Evolutionary conservation across 2,113 vertebrate species (phyloP).

Genomic region (Malurus cyaneus): DNA sequence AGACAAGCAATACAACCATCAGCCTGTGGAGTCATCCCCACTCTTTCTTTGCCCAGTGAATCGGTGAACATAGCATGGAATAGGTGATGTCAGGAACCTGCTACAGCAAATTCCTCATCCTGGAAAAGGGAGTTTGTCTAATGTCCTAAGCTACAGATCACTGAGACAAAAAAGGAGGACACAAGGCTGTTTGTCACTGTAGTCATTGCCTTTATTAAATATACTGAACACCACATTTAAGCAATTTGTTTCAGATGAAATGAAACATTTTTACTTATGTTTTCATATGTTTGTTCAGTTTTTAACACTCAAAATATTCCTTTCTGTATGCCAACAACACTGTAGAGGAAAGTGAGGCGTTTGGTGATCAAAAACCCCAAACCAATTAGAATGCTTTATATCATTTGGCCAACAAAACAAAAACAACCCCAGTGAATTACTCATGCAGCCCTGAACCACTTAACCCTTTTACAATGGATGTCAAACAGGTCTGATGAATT

Average conservation of each 20-base stretch:
- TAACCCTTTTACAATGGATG: slow-evolving; percentile 29
- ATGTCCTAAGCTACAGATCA: background rate
- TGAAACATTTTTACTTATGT: background rate
- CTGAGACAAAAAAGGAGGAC: background rate
- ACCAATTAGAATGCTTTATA: background rate
- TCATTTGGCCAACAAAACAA: background rate
- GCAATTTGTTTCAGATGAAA: background rate
- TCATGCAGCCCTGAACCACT: background rate
- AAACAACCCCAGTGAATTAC: background rate
- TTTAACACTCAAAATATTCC: background rate
- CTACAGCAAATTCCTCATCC: background rate
- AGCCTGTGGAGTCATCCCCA: background rate
- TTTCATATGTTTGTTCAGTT: background rate
- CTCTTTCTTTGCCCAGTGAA: background rate
- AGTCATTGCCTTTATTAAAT: background rate
- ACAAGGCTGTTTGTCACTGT: background rate
- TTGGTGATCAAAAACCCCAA: background rate
- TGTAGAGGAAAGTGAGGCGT: background rate
- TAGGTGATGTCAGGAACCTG: background rate
- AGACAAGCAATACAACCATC: background rate
- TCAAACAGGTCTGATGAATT: background rate
- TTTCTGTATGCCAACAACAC: background rate
- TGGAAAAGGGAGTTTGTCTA: background rate
- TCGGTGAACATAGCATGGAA: background rate
- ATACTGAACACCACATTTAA: background rate